Conservation (phyloP, 2,113 vertebrate species). For the Hemiprocne comata region DNA sequence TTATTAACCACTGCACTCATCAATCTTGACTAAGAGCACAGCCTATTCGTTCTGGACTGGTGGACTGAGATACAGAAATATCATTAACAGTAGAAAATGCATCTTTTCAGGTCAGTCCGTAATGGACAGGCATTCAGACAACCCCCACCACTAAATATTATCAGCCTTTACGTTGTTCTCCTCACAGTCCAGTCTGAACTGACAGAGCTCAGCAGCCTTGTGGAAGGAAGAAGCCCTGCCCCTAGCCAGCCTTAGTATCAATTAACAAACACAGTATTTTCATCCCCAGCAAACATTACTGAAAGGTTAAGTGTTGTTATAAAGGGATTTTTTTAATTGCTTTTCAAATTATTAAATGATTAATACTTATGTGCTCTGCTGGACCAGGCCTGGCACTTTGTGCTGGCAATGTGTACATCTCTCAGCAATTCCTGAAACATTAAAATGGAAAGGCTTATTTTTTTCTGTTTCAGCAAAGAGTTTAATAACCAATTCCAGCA, state of each 20-base stretch:
- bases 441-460: background rate
- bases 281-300: background rate
- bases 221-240: slow-evolving; percentile 13
- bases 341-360: slow-evolving; percentile 62
- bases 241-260: background rate
- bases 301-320: slow-evolving; percentile 51
- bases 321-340: slow-evolving; percentile 3
- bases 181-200: background rate
- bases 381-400: slow-evolving; percentile 15
- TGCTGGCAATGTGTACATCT: background rate
- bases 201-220: background rate
- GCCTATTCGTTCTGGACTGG: slow-evolving; percentile 68
- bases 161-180: background rate
- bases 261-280: slow-evolving; percentile 43
- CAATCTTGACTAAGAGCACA: slow-evolving; percentile 58
- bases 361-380: slow-evolving; percentile 37
- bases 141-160: background rate
- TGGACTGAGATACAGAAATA: slow-evolving; percentile 67
- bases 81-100: slow-evolving; percentile 60
- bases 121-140: slow-evolving; percentile 19
- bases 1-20: slow-evolving; percentile 57
- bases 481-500: slow-evolving; percentile 35
- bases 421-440: background rate
- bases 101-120: slow-evolving; percentile 46
- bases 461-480: background rate